Conservation (phyloP, 1,140 invertebrate species). For the Batillaria attramentaria region DNA sequence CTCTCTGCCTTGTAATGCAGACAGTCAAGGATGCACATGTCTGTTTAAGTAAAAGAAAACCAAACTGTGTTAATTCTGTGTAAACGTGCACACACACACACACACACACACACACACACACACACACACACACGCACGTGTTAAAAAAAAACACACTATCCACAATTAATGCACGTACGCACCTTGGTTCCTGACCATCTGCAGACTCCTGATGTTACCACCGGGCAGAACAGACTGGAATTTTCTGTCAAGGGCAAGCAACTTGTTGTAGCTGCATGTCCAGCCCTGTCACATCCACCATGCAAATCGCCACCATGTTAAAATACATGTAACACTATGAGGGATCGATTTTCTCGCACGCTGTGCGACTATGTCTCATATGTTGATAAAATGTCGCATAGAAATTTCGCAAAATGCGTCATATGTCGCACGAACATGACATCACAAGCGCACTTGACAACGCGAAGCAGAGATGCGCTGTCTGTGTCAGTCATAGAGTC, state of each 20-base stretch:
- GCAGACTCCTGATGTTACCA: background rate
- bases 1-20: slow-evolving; percentile 79
- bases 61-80: background rate
- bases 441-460: too few species aligned
- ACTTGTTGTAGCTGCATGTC: slow-evolving; percentile 28
- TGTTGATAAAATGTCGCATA: too few species aligned
- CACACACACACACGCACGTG: slow-evolving; percentile 1
- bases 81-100: background rate
- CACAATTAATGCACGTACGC: background rate
- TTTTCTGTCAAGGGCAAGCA: slow-evolving; percentile 23
- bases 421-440: too few species aligned
- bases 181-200: slow-evolving; percentile 17
- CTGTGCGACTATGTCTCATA: too few species aligned
- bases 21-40: slow-evolving; percentile 82
- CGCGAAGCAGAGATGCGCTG: too few species aligned
- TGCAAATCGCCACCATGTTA: background rate
- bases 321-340: background rate
- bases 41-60: background rate
- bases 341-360: background rate
- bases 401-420: too few species aligned
- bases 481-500: too few species aligned
- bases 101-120: background rate
- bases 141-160: background rate
- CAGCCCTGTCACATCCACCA: slow-evolving; percentile 11
- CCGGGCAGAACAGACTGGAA: slow-evolving; percentile 28